Base-by-base conservation (phyloP, 2,797 vertebrate species). In the Eurystomus glaucurus region DNA sequence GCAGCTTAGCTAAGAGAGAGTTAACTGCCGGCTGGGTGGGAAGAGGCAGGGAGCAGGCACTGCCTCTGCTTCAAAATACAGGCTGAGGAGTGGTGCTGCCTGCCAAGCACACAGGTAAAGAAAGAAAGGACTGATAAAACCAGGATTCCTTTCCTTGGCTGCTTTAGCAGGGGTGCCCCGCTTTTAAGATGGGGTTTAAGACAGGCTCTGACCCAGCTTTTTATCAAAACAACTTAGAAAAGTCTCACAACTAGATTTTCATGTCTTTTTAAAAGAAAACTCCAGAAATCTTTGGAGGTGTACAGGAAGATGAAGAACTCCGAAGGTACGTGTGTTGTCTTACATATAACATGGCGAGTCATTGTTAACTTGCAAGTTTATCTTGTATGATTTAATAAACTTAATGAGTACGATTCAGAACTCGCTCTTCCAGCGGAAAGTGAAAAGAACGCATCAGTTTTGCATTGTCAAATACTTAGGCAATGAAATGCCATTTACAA, bases 231-330 rank as follows among this genome's bases (percentile, higher is more conserved):
- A n/a, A 16, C 9, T 41, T 19, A 31, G 22, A 46, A 62, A 77
- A 85, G 25, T 77, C 37, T 93, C 26, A 72, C 39, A 85, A 54
- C 25, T 21, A 46, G 14, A 50, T 80, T 91, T 88, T 85, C 18
- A 6, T 75, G 23, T 93, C 92, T 96, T 93, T 94, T 90, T 87
- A 7, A 58, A 94, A 98, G 84, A 97, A 97, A 96, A 95, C 96
- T 55, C 95, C 97, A 61, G 99, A 99, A 85, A 85, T 96, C 88
- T 97, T 98, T 93, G 95, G 94, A 91, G 98, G 98, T 62, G 97
- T 98, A 10, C 98, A 99, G 71, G 99, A 99, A 61, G 99, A 99
- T 70, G 98, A 98, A 85, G 98, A 99, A 28, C 98, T 99, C 41
- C 98, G 98, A 97, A 99, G 99, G 99, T 99, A 97, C 7, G 79